Base-by-base conservation (phyloP, 2,888 invertebrate species). In the Erannis defoliaria region DNA sequence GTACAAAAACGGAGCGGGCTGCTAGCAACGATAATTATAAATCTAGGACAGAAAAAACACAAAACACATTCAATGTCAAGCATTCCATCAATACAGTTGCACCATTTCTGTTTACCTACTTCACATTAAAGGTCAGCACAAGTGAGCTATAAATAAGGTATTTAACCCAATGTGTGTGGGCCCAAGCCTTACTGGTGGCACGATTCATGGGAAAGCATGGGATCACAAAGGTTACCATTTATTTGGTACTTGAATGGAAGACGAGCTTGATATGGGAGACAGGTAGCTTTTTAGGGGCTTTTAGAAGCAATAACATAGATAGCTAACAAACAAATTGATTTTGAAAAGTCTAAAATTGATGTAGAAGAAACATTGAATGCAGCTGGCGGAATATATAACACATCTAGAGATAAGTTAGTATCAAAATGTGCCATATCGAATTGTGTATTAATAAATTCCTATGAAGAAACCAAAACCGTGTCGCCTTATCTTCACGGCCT, bases 161-260 rank as follows among this genome's bases (percentile, higher is more conserved):
- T 89, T 89, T 88, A 89, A 88, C 84, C 82, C 85, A 84, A 85
- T 86, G 87, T 88, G 90, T 90, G 90, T 90, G 90, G 89, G 87
- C 88, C 8, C 71, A 67, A 74, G 84, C 85, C 82, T 85, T 85
- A 83, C 81, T 79, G 76, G 82, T 72, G 81, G 83, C 78, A 77
- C 77, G 80, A 78, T 77, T 78, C 84, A 85, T 88, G 86, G 81
- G 84, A 86, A 86, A 79, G 77, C 77, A 75, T 72, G 64, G 68
- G 75, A 81, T 79, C 81, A 86, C 84, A 83, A 85, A 84, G 71
- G 77, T 74, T 78, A 72, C 77, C 81, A 56, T 56, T 83, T 84
- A 84, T 82, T 82, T 75, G 73, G 72, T 53, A 48, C 62, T 62
- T 56, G 53, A 51, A 62, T 62, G 46, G 62, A 56, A 62, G 62